Evolutionary conservation across 1,140 invertebrate species (phyloP).

Genomic region (Potamilus streckersoni): DNA sequence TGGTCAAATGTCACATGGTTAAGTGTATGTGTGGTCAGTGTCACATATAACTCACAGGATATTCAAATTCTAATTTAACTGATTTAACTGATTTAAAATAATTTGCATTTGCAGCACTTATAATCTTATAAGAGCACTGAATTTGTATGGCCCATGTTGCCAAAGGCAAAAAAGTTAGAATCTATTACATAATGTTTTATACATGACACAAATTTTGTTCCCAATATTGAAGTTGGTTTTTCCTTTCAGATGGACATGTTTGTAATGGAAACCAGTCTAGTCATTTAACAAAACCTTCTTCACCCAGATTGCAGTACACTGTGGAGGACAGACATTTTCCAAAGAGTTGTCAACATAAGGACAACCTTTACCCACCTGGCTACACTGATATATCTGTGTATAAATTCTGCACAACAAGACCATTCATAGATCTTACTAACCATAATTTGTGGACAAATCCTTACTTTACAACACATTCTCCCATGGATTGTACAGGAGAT

Average conservation of each 20-base stretch:
- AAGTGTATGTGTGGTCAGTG: too few relatives aligned
- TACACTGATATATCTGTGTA: slow-evolving; percentile 1
- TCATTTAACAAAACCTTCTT: slow-evolving; percentile 15
- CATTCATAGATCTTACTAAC: slow-evolving; percentile 5
- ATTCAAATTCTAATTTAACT: too few relatives aligned
- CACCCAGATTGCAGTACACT: slow-evolving; percentile 1
- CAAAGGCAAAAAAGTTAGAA: too few relatives aligned
- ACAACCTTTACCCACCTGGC: slow-evolving; percentile 17
- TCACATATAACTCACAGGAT: too few relatives aligned
- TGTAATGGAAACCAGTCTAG: background rate
- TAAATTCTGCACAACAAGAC: slow-evolving; percentile 12
- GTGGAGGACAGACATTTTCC: too few relatives aligned
- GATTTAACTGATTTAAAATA: too few relatives aligned
- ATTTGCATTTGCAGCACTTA: too few relatives aligned
- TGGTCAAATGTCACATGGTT: too few relatives aligned
- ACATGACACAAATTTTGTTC: too few relatives aligned
- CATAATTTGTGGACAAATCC: slow-evolving; percentile 10
- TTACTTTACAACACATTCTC: slow-evolving; percentile 5
- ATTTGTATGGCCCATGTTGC: too few relatives aligned
- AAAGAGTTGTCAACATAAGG: slow-evolving; percentile 7
- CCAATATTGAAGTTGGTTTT: background rate
- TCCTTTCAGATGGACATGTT: slow-evolving; percentile 27
- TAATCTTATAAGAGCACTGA: too few relatives aligned
- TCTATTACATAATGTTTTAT: too few relatives aligned
- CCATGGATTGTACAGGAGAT: slow-evolving; percentile 30